Base-by-base conservation (phyloP, 2,888 invertebrate genomes). In the Cataglyphis livida region DNA sequence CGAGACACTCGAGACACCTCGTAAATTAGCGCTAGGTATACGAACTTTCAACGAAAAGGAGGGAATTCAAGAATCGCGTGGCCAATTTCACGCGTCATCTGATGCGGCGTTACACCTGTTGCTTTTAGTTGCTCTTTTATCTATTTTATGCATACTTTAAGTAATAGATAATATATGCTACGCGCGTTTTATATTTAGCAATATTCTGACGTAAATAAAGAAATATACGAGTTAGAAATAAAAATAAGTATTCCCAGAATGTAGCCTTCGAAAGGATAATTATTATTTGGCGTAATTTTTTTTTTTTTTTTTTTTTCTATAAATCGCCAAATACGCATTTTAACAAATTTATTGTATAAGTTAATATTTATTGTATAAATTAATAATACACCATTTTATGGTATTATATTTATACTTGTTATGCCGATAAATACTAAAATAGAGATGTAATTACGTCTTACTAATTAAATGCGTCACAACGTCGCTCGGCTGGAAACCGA, bases 91-190 rank as follows among this genome's bases (percentile, higher is more conserved):
- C 70, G 32, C 70, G 48, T 7, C 48, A 12, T n/a, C n/a, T n/a
- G 28, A 32, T 32, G 68, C 68, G 2, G 15, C 44, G 66, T 18
- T 18, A 9, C 54, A 54, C 70, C 70, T 70, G 35, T 70, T 70
- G 54, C 54, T 70, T 54, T n/a, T 18, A 54, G 35, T 21, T 54
- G 21, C 21, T 10, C 57, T 35, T 18, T 70, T 35, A 35, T 32
- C n/a, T 48, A 68, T 35, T 71, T 71, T 71, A 18, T 35, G 35
- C 21, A 70, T 70, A 48, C 7, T 70, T 54, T 15, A 28, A 21
- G 10, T 10, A 54, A 54, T n/a, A 54, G 54, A 54, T 70, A 38
- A 7, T 70, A 28, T 25, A 54, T 3, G 15, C 48, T 15, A 28
- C n/a, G 4, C 35, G n/a, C 9, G 32, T 70, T 35, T 54, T 71